These are phyloP conservation scores for Battus philenor DNA, from an alignment of 1,140 invertebrate genomes.

Conservation along the genomic window DNA sequence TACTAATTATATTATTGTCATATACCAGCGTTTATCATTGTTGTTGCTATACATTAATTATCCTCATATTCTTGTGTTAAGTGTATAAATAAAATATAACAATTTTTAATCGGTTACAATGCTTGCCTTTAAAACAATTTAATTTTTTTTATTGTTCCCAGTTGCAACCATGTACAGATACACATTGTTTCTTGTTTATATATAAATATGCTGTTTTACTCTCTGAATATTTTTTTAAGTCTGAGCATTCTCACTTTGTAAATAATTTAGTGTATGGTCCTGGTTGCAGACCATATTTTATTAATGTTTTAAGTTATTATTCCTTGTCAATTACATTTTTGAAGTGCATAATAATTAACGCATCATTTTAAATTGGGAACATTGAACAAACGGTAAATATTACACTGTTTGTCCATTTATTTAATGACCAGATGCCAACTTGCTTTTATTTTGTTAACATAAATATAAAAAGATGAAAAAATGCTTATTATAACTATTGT, in stretches of 20 bases:
- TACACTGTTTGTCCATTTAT: background rate
- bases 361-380: background rate
- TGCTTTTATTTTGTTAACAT: slow-evolving; percentile 15
- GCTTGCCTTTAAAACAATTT: background rate
- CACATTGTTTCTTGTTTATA: slow-evolving; percentile 4
- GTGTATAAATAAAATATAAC: too few relatives aligned
- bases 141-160: background rate
- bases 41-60: too few relatives aligned
- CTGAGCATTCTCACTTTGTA: slow-evolving; percentile 10
- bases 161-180: background rate
- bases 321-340: background rate
- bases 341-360: slow-evolving; percentile 14
- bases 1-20: too few relatives aligned
- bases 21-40: too few relatives aligned
- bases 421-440: slow-evolving; percentile 11
- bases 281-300: slow-evolving; percentile 3
- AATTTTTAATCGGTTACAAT: background rate
- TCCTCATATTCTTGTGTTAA: too few relatives aligned
- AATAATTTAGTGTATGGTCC: slow-evolving; percentile 4
- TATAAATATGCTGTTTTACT: background rate
- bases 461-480: slow-evolving; percentile 5
- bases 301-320: slow-evolving; percentile 12
- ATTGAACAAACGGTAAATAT: background rate
- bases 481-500: slow-evolving; percentile 12
- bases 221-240: background rate